These are phyloP conservation scores for Laspeyria flexula DNA, from an alignment of 2,888 invertebrate genomes.

Conservation along the genomic window DNA sequence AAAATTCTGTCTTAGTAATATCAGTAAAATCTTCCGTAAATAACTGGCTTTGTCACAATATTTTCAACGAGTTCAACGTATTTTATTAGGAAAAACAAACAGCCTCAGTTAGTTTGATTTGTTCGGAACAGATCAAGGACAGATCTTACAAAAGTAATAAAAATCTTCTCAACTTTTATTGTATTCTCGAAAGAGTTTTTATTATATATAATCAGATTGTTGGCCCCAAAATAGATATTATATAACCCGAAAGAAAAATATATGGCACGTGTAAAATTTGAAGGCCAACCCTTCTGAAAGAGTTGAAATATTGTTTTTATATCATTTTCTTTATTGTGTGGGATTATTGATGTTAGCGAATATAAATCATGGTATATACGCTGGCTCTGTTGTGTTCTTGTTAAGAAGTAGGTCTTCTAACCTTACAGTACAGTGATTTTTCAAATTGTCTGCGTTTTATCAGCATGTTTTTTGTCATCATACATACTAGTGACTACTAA, in stretches of 20 bases:
- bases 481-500: too few species aligned
- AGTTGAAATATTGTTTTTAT: background rate
- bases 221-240: conserved; percentile 9
- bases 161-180: conserved; percentile 13
- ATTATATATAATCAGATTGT: conserved; percentile 14
- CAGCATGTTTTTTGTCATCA: too few species aligned
- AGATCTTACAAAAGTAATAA: conserved; percentile 10
- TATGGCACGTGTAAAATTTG: conserved; percentile 5
- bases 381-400: too few species aligned
- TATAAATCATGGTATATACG: too few species aligned
- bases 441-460: too few species aligned
- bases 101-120: conserved; percentile 6
- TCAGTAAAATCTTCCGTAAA: too few species aligned
- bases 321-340: background rate
- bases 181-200: conserved; percentile 12
- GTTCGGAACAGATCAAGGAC: conserved; percentile 13
- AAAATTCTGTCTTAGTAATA: too few species aligned
- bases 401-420: too few species aligned
- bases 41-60: too few species aligned
- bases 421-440: too few species aligned
- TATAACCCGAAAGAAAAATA: conserved; percentile 2
- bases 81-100: background rate
- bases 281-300: background rate
- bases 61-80: background rate
- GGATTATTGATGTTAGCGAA: too few species aligned